Base-by-base conservation (phyloP, 2,113 vertebrate genomes). In the Tautogolabrus adspersus region DNA sequence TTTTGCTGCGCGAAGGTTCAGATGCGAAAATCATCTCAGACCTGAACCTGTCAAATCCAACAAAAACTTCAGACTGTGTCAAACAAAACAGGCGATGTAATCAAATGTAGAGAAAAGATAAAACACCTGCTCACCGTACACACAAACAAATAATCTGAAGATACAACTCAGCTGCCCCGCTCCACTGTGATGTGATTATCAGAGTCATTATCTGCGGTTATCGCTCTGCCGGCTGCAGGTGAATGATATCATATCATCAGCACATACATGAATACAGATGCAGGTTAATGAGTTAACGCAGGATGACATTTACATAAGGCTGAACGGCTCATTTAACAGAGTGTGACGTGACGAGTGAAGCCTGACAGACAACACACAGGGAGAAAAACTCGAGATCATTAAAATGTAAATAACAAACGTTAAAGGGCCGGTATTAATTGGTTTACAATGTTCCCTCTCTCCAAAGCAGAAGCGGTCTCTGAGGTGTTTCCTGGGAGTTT, bases 291-390 rank as follows among this genome's bases (percentile, higher is more conserved):
- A n/a, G 15, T 38, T 38, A 38, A 22, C 19, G 47, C 47, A 37
- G 30, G 37, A 55, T 51, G 51, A 22, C 5, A 38, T 66, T 66
- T 66, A 52, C 44, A 65, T 49, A 64, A 47, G 44, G 19, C 44
- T 30, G 40, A 47, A 47, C 10, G 9, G 21, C 42, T 63, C 61
- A 46, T 63, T 26, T 26, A 47, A 19, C 62, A 49, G 42, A 19
- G 62, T 30, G 30, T 34, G 30, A 34, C 30, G 6, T 34, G 60
- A 62, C 21, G 1, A 38, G 22, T 44, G 30, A 6, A 34, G 30
- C 30, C 30, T 34, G 60, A 47, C 16, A 23, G 19, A 49, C 16
- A 10, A 49, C 16, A 49, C 22, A 0, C 42, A 30, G 23, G 44
- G 44, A 64, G 13, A 46, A 46, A 46, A 46, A 15, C 12, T 6